phyloP scores from a whole-genome alignment of 2,797 vertebrate species.

The Sebastes oblongus region DNA sequence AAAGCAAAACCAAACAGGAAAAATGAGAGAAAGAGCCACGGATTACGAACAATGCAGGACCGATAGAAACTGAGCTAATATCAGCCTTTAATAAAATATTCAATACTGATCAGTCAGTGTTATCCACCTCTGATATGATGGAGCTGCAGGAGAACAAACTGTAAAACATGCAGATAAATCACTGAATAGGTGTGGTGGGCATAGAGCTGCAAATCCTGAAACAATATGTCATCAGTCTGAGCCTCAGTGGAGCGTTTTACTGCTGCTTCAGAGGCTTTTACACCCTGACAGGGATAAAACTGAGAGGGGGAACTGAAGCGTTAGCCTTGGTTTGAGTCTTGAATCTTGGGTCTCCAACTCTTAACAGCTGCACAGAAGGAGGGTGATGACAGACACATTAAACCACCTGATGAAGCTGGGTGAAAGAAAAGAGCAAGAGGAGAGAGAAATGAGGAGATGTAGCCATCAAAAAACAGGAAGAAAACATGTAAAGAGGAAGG shows the following conservation, averaged over 20 bases:
- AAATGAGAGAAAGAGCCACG: neutral
- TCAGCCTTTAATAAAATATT: neutral
- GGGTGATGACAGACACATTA: neutral
- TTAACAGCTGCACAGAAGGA: neutral
- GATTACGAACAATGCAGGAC: neutral
- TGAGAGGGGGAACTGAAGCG: neutral
- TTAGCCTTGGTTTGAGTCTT: neutral
- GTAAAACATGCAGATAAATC: neutral
- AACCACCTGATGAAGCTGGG: neutral
- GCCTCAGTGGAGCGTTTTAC: neutral
- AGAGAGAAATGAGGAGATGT: neutral
- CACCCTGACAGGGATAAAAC: neutral
- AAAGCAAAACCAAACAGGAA: neutral
- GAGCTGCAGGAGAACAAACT: neutral
- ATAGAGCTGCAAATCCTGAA: neutral
- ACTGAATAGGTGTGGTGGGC: neutral
- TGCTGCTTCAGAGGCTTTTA: neutral
- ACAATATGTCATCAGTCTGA: neutral
- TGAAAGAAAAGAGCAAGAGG: neutral
- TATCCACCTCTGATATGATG: neutral
- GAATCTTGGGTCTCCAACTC: neutral
- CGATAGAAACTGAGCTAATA: neutral
- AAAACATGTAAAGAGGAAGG: slow-evolving; percentile 6
- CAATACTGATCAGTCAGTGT: neutral
- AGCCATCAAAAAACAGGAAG: slow-evolving; percentile 1